Conservation (phyloP, 2,113 vertebrate species). For the Megaleporinus macrocephalus region DNA sequence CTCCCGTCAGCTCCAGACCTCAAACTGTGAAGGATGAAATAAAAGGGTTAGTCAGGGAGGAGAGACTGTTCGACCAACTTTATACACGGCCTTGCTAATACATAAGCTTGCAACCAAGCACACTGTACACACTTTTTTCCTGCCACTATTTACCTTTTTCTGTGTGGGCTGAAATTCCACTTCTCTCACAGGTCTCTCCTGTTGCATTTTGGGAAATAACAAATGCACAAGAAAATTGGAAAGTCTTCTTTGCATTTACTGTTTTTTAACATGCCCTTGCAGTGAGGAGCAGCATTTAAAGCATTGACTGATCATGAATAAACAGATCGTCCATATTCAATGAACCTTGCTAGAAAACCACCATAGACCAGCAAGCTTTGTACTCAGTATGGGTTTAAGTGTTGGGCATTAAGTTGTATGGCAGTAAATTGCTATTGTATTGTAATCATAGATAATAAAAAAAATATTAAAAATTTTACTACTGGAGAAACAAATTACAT, state of each 20-base stretch:
- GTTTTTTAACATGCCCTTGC: no score
- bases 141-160: slow-evolving; percentile 73
- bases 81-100: not conserved
- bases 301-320: no score
- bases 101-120: not conserved
- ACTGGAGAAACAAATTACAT: no score
- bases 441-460: no score
- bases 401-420: no score
- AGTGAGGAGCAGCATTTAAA: no score
- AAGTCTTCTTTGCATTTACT: not conserved
- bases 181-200: slow-evolving; percentile 75
- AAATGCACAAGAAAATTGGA: not conserved
- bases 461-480: no score
- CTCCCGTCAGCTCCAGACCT: not conserved
- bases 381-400: no score
- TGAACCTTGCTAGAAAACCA: no score
- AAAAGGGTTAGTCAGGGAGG: not conserved
- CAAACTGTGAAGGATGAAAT: not conserved
- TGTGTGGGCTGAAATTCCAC: slow-evolving; percentile 71
- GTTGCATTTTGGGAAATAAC: slow-evolving; percentile 47
- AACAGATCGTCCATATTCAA: no score
- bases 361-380: no score
- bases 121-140: not conserved
- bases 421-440: no score
- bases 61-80: not conserved